These are phyloP conservation scores for Sinelater perroti DNA, from an alignment of 2,888 invertebrate genomes.

Conservation along the genomic window DNA sequence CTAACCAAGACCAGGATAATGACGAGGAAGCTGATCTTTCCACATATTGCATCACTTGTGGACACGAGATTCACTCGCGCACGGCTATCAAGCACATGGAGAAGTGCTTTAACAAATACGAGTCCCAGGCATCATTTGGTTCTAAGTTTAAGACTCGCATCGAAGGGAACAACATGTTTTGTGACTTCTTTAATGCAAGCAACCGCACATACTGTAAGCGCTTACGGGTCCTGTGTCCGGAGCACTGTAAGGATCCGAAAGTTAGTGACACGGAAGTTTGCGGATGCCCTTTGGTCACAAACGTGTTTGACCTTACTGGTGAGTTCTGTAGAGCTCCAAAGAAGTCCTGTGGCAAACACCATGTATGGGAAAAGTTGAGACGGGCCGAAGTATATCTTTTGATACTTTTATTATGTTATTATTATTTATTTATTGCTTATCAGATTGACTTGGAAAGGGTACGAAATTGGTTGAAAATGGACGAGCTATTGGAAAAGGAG, in stretches of 20 bases:
- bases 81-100: slow-evolving; percentile 97
- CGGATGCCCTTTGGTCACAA: slow-evolving; percentile 87
- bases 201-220: slow-evolving; percentile 96
- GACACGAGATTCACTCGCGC: slow-evolving; percentile 91
- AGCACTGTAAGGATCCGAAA: slow-evolving; percentile 95
- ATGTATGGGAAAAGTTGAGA: slow-evolving; percentile 94
- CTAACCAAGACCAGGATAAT: slow-evolving; percentile 69
- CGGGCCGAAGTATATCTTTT: slow-evolving; percentile 79
- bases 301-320: slow-evolving; percentile 84
- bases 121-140: slow-evolving; percentile 96
- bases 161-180: slow-evolving; percentile 96
- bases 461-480: slow-evolving; percentile 90
- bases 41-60: slow-evolving; percentile 97
- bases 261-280: slow-evolving; percentile 89
- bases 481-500: slow-evolving; percentile 94
- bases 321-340: slow-evolving; percentile 90
- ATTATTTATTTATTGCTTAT: slow-evolving; percentile 29
- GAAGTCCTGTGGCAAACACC: slow-evolving; percentile 90
- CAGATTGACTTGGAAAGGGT: slow-evolving; percentile 94
- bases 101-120: slow-evolving; percentile 97
- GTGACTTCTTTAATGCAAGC: slow-evolving; percentile 91
- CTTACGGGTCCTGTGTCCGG: slow-evolving; percentile 93
- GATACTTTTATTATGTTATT: not conserved
- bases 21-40: slow-evolving; percentile 75
- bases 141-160: slow-evolving; percentile 94